Evolutionary conservation across 2,113 vertebrate genomes (phyloP).

Genomic region (Indicator indicator): DNA sequence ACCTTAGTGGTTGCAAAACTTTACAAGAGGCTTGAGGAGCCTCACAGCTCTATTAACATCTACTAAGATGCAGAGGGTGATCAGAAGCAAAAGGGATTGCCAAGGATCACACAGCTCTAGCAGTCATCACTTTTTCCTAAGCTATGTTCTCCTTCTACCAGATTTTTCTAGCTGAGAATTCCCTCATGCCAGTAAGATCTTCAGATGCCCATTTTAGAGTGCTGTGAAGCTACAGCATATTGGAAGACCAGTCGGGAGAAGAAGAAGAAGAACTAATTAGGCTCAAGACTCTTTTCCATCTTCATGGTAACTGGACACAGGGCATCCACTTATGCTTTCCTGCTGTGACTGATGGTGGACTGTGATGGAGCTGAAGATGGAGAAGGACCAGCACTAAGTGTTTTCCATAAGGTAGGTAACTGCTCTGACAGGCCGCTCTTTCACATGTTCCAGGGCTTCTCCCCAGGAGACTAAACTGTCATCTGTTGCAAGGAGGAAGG

Average conservation of each 20-base stretch:
- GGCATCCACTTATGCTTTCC: neutral
- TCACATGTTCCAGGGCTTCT: slow-evolving; percentile 27
- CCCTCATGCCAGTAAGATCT: neutral
- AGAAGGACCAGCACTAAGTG: neutral
- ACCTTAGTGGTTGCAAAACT: neutral
- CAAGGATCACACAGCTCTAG: neutral
- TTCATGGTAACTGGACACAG: neutral
- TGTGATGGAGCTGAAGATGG: neutral
- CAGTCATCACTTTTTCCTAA: neutral
- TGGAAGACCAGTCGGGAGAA: neutral
- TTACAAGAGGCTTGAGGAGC: neutral
- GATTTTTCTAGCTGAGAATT: neutral
- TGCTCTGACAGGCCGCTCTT: neutral
- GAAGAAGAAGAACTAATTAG: too few species aligned
- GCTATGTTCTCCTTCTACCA: neutral
- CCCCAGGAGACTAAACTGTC: slow-evolving; percentile 35
- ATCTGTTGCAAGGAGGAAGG: slow-evolving; percentile 36
- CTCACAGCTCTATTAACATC: neutral
- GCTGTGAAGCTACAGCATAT: neutral
- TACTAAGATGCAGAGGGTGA: neutral
- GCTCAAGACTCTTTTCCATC: neutral
- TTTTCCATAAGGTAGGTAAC: neutral
- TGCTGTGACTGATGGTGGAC: neutral
- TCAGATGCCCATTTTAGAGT: neutral
- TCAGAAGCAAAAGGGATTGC: neutral